Conservation (phyloP, 2,888 invertebrate species). For the Heteromyza rotundicornis region DNA sequence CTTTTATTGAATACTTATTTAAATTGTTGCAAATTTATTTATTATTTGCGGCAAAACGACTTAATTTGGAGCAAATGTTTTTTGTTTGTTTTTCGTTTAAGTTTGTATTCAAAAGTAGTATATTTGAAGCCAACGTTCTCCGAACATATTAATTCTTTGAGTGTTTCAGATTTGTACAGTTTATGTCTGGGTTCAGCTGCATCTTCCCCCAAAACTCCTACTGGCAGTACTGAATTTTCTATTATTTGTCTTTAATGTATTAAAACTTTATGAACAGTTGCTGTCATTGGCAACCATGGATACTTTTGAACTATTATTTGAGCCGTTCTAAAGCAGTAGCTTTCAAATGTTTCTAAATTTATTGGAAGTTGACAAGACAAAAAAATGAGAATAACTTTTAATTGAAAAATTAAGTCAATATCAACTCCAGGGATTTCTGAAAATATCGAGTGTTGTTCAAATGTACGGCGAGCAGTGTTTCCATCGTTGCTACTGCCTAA, state of each 20-base stretch:
- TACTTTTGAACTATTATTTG: slow-evolving; percentile 11
- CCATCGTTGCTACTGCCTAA: slow-evolving; percentile 21
- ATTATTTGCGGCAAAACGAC: too few relatives aligned
- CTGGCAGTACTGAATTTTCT: slow-evolving; percentile 14
- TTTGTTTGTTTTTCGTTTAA: too few relatives aligned
- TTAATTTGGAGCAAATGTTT: too few relatives aligned
- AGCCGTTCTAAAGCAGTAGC: slow-evolving; percentile 9
- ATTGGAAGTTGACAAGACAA: slow-evolving; percentile 22
- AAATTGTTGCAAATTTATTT: too few relatives aligned
- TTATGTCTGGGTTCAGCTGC: too few relatives aligned
- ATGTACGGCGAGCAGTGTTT: slow-evolving; percentile 21
- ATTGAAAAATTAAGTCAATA: neutral
- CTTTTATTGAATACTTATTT: too few relatives aligned
- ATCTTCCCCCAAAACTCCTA: too few relatives aligned
- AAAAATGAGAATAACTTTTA: slow-evolving; percentile 15
- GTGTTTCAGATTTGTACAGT: too few relatives aligned
- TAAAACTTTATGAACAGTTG: slow-evolving; percentile 21
- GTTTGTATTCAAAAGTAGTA: too few relatives aligned
- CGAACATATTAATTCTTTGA: too few relatives aligned
- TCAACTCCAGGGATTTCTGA: slow-evolving; percentile 17
- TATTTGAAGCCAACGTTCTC: too few relatives aligned
- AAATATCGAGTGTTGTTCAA: slow-evolving; percentile 12
- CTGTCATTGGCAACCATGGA: slow-evolving; percentile 23
- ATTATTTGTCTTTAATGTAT: slow-evolving; percentile 16
- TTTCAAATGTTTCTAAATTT: slow-evolving; percentile 13